Percentiles rank a stretch among this genome's conserved stretches.
Evolutionary conservation across 64 coral and sea anemone genomes (phyloP).

Genomic region (Actinia equina): DNA sequence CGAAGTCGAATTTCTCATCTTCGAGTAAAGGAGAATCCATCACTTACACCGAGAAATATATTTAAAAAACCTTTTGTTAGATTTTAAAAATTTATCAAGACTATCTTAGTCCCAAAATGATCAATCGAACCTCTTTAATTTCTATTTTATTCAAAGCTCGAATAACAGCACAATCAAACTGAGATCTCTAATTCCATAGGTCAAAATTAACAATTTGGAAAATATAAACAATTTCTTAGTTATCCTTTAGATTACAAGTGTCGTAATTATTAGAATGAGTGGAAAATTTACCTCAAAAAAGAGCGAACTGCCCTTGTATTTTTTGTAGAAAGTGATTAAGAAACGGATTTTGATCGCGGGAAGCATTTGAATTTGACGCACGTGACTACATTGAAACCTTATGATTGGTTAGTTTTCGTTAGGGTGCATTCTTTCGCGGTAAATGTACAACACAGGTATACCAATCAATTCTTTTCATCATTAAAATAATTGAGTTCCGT

Average conservation of each 20-base stretch:
- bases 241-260: neutral
- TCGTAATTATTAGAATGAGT: neutral
- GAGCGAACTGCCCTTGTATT: neutral
- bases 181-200: neutral
- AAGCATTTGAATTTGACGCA: conserved; percentile 18
- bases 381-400: neutral
- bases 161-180: neutral
- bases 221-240: neutral
- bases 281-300: neutral
- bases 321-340: neutral
- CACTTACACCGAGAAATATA: neutral
- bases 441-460: neutral
- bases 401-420: conserved; percentile 4
- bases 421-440: neutral
- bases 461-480: neutral
- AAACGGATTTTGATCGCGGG: conserved; percentile 22
- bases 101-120: neutral
- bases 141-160: neutral
- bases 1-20: conserved; percentile 90
- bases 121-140: neutral
- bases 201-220: neutral
- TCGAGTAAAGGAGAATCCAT: conserved; percentile 41
- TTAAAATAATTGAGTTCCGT: too few relatives aligned
- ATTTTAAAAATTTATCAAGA: neutral
- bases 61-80: neutral